Percentiles rank a stretch among this genome's conserved stretches.
phyloP scores from a whole-genome alignment of 2,113 vertebrate genomes.

The Ursus arctos region DNA sequence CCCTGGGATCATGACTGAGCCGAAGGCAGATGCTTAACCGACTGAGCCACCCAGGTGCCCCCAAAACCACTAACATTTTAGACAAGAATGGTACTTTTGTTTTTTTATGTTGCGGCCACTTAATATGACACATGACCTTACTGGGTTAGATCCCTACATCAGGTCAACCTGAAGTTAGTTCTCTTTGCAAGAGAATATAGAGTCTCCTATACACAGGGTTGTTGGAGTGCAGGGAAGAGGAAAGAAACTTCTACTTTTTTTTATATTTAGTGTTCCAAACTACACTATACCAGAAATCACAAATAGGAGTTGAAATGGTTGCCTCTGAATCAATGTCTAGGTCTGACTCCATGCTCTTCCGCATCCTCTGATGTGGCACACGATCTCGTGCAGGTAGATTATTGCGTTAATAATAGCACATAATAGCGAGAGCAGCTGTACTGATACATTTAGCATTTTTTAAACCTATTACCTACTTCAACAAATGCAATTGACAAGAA shows the following conservation, averaged over 20 bases:
- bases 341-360: neutral
- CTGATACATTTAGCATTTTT: neutral
- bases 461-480: neutral
- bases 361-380: neutral
- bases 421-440: neutral
- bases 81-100: conserved; percentile 7
- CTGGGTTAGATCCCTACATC: neutral
- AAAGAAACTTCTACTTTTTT: conserved; percentile 25
- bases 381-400: neutral
- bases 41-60: neutral
- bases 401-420: neutral
- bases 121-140: neutral
- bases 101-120: conserved; percentile 16
- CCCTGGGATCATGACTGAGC: neutral
- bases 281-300: conserved; percentile 16
- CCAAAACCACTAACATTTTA: conserved; percentile 19
- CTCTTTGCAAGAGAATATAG: conserved; percentile 30
- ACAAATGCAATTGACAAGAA: conserved; percentile 50
- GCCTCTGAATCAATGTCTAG: neutral
- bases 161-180: neutral
- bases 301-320: conserved; percentile 9
- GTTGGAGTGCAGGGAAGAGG: neutral
- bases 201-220: neutral
- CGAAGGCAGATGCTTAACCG: neutral
- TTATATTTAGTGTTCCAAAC: conserved; percentile 19